Conservation (phyloP, 2,888 invertebrate genomes). For the Pseudolycoriella hygida region DNA sequence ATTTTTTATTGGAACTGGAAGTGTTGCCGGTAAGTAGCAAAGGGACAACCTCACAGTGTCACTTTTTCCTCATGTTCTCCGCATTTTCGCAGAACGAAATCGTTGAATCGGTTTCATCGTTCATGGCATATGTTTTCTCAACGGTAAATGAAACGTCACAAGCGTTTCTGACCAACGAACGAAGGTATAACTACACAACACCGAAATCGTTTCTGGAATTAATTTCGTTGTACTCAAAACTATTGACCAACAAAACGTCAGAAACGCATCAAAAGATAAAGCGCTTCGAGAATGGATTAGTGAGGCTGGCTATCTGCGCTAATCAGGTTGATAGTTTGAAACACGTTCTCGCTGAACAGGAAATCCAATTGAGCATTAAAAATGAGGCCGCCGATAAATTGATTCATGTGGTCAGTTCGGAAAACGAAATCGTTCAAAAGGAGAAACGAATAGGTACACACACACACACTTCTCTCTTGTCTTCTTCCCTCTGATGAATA, state of each 20-base stretch:
- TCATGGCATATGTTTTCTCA: conserved; percentile 85
- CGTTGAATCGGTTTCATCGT: conserved; percentile 55
- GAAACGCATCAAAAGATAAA: conserved; percentile 60
- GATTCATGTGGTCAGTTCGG: conserved; percentile 72
- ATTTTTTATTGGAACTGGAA: conserved; percentile 64
- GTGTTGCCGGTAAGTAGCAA: conserved; percentile 41
- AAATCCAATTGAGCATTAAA: conserved; percentile 69
- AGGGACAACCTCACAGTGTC: not conserved
- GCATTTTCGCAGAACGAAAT: conserved; percentile 34
- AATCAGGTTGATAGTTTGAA: conserved; percentile 76
- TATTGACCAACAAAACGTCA: conserved; percentile 46
- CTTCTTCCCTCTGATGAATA: not conserved
- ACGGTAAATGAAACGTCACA: conserved; percentile 78
- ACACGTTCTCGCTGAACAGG: conserved; percentile 41
- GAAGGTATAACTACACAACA: conserved; percentile 88
- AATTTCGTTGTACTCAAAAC: conserved; percentile 65
- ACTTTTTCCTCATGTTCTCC: not conserved
- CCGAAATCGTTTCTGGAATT: conserved; percentile 96
- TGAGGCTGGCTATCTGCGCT: conserved; percentile 74
- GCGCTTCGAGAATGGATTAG: conserved; percentile 74
- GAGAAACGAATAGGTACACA: conserved; percentile 61
- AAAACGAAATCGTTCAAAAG: conserved; percentile 78
- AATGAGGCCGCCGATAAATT: conserved; percentile 82
- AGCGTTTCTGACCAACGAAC: conserved; percentile 68
- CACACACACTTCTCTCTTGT: too few relatives aligned